Evolutionary conservation across 2,888 invertebrate species (phyloP).

Genomic region (Drosophila percnosoma): DNA sequence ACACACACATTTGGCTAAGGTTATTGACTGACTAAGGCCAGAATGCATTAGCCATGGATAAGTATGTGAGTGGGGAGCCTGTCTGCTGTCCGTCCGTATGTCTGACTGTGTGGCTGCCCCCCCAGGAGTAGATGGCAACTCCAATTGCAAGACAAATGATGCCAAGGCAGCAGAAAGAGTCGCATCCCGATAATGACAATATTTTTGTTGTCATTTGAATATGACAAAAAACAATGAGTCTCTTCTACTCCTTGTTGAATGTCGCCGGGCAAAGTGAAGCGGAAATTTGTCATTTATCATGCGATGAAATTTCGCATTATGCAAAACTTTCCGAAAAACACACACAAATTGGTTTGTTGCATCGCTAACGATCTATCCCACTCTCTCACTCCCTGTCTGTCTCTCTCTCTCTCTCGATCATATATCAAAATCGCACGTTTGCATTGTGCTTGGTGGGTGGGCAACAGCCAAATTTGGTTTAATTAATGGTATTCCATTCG

Average conservation of each 20-base stretch:
- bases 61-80: slow-evolving; percentile 26
- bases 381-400: neutral
- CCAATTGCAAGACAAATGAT: slow-evolving; percentile 75
- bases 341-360: slow-evolving; percentile 25
- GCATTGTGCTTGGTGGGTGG: slow-evolving; percentile 69
- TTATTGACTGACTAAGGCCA: slow-evolving; percentile 45
- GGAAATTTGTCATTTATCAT: slow-evolving; percentile 79
- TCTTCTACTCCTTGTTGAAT: slow-evolving; percentile 20
- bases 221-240: slow-evolving; percentile 76
- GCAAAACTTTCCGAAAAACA: slow-evolving; percentile 32
- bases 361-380: slow-evolving; percentile 45
- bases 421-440: slow-evolving; percentile 77
- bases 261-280: slow-evolving; percentile 65
- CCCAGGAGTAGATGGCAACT: slow-evolving; percentile 53
- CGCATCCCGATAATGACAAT: slow-evolving; percentile 74
- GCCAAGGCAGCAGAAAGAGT: slow-evolving; percentile 15
- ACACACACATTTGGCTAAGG: slow-evolving; percentile 19
- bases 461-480: slow-evolving; percentile 47
- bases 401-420: slow-evolving; percentile 47
- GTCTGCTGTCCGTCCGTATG: neutral
- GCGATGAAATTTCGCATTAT: slow-evolving; percentile 65
- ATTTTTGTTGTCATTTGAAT: slow-evolving; percentile 70
- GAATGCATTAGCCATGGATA: slow-evolving; percentile 66
- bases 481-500: slow-evolving; percentile 65
- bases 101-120: slow-evolving; percentile 47